Conservation (phyloP, 1,140 invertebrate species). For the Chymomyza costata region DNA sequence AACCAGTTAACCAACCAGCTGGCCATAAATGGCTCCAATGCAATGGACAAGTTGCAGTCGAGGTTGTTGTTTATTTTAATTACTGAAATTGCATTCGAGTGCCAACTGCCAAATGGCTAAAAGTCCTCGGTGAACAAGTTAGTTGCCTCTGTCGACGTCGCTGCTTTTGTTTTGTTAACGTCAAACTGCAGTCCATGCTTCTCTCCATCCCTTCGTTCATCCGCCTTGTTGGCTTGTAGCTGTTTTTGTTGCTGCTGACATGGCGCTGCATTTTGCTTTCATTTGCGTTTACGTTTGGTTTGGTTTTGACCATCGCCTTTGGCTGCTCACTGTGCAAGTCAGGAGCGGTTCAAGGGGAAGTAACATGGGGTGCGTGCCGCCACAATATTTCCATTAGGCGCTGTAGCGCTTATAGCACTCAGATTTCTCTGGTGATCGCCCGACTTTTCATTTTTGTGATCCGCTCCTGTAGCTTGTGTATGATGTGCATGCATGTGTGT, state of each 20-base stretch:
- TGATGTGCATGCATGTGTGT: conserved; percentile 22
- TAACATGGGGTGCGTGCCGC: too few relatives aligned
- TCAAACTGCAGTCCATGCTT: too few relatives aligned
- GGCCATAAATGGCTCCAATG: too few relatives aligned
- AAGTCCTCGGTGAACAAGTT: conserved; percentile 18
- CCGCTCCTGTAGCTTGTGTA: background rate
- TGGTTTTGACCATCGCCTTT: conserved; percentile 51
- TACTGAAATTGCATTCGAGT: conserved; percentile 74
- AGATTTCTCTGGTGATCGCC: too few relatives aligned
- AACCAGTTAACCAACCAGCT: too few relatives aligned
- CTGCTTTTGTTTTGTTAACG: conserved; percentile 56
- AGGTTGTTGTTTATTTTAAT: conserved; percentile 69
- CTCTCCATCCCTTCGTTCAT: too few relatives aligned
- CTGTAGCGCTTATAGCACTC: too few relatives aligned
- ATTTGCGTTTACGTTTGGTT: conserved; percentile 65
- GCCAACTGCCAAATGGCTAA: conserved; percentile 55
- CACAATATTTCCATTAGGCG: too few relatives aligned
- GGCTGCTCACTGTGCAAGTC: too few relatives aligned
- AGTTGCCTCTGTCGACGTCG: conserved; percentile 8
- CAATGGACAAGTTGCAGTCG: too few relatives aligned
- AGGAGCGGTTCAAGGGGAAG: too few relatives aligned
- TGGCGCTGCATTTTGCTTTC: conserved; percentile 62
- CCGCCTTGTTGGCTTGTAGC: conserved; percentile 24
- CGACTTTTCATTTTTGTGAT: too few relatives aligned
- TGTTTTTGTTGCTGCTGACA: conserved; percentile 46